Evolutionary conservation across 2,113 vertebrate species (phyloP), one percentile per base, ranked within the genome.

Genomic region (Ibidorhyncha struthersii): DNA sequence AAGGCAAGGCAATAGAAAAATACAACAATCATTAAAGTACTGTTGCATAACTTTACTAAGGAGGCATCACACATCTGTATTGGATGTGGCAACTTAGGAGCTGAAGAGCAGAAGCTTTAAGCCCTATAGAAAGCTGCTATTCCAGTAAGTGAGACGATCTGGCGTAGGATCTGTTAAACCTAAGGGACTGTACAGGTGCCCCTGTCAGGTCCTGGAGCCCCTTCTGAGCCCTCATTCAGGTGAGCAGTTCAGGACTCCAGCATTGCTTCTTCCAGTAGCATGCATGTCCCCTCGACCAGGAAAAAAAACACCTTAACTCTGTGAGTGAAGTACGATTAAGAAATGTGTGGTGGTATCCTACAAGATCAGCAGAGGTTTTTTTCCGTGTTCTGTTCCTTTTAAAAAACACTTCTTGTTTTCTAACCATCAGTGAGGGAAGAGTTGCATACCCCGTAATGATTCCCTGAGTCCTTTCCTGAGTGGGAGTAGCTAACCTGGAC

Each of bases 1-100:
- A 86, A 86, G 47, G 55, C 73, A 45, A 61, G 84, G 80, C 58
- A 86, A 45, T 14, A 81, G 66, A 26, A 86, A 89, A 94, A 67
- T 16, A 70, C 22, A 71, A 29, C 23, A 10, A 5, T 10, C 58
- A 3, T 25, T 71, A 18, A 38, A 56, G 26, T 47, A 10, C 7
- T 0, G 0, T 14, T 27, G 47, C 32, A 9, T 1, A 41, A 3
- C 65, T 83, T 65, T 53, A 16, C 67, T 12, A 2, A 72, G 88
- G 82, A 65, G 59, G 79, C 36, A 50, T 74, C 58, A 19, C 65
- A 40, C 63, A 53, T n/a, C 59, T 40, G 11, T 30, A 7, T 21
- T 56, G 26, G 62, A 43, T 27, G 40, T 26, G 45, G 30, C 43
- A 66, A 14, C 65, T 58, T 70, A 4, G 40, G 45, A 38, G 41